These are phyloP conservation scores for Leptobrachium leishanense DNA, from an alignment of 2,113 vertebrate species.

Conservation along the genomic window DNA sequence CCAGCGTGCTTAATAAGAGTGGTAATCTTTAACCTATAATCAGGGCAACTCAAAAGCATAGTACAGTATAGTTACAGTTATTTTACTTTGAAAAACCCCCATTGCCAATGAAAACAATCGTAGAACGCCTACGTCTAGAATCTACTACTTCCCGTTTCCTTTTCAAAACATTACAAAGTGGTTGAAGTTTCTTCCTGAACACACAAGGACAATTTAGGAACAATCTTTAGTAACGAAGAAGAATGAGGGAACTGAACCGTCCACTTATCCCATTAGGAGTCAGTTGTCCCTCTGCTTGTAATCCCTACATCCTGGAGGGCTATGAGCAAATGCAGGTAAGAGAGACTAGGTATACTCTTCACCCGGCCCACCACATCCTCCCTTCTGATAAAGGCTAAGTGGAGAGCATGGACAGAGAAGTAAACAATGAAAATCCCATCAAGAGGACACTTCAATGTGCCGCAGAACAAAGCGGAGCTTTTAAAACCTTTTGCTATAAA, in stretches of 20 bases:
- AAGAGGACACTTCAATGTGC: constrained; percentile 26
- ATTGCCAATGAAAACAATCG: too few species aligned
- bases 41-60: too few species aligned
- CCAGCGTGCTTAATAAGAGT: too few species aligned
- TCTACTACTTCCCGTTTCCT: not conserved
- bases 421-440: constrained; percentile 38
- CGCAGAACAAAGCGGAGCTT: constrained; percentile 27
- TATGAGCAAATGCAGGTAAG: constrained; percentile 17
- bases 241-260: not conserved
- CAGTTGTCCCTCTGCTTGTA: not conserved
- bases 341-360: constrained; percentile 1
- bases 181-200: not conserved
- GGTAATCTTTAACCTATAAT: too few species aligned
- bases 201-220: not conserved
- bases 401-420: not conserved
- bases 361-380: constrained; percentile 7
- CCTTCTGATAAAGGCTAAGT: constrained; percentile 25
- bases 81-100: too few species aligned
- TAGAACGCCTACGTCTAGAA: too few species aligned
- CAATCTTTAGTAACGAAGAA: not conserved
- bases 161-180: not conserved
- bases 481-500: constrained; percentile 12
- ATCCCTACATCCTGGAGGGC: constrained; percentile 2
- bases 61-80: too few species aligned
- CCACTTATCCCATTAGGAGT: not conserved